These are phyloP conservation scores for fruit fly (Drosophila melanogaster) DNA, from an alignment of 1,140 invertebrate genomes.

Conservation along the genomic window Release_6_plus_ISO1_MT NT_037436.4:6458501-6459000, in stretches of 20 bases:
- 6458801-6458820: slow-evolving; percentile 58
- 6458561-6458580: slow-evolving; percentile 28
- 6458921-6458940: neutral
- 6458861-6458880: no score
- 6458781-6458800: slow-evolving; percentile 82
- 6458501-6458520: slow-evolving; percentile 10
- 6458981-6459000: neutral
- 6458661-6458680: slow-evolving; percentile 14
- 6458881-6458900: no score
- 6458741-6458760: slow-evolving; percentile 78
- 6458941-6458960: no score
- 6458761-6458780: slow-evolving; percentile 83
- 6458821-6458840: neutral
- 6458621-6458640: slow-evolving; percentile 69
- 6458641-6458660: slow-evolving; percentile 69
- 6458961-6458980: no score
- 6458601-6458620: slow-evolving; percentile 54
- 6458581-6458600: slow-evolving; percentile 12
- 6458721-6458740: slow-evolving; percentile 56
- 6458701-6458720: slow-evolving; percentile 18
- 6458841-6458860: no score
- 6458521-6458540: slow-evolving; percentile 1
- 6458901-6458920: no score
- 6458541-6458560: neutral
- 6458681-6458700: slow-evolving; percentile 20